phyloP scores from a whole-genome alignment of 2,888 invertebrate genomes.

The Drosophila fungiperda region DNA sequence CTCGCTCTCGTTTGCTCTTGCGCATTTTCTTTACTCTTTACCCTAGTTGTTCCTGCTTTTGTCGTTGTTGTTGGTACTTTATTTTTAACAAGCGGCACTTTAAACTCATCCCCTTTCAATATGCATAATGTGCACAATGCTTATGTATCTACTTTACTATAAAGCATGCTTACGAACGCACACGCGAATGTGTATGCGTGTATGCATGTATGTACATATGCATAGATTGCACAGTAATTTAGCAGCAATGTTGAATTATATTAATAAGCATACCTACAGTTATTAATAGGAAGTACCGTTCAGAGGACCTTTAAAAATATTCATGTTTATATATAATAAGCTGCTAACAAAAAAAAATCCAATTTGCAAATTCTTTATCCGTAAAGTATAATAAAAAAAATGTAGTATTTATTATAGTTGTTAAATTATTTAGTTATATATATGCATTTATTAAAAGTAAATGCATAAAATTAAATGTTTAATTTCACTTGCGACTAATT shows the following conservation, averaged over 20 bases:
- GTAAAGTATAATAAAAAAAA: neutral
- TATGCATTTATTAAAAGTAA: no score
- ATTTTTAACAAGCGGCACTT: conserved; percentile 71
- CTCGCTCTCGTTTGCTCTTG: conserved; percentile 7
- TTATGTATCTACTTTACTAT: conserved; percentile 76
- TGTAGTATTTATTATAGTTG: no score
- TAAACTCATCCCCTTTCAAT: conserved; percentile 70
- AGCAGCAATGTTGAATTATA: conserved; percentile 5
- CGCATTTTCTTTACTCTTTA: conserved; percentile 17
- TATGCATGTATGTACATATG: conserved; percentile 1
- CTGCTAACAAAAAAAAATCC: neutral
- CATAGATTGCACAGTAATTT: conserved; percentile 48
- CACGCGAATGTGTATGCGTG: conserved; percentile 6
- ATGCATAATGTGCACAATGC: conserved; percentile 70
- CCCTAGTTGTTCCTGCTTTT: conserved; percentile 9
- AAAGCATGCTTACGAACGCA: conserved; percentile 52
- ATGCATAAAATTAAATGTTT: neutral
- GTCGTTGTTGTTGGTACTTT: conserved; percentile 43
- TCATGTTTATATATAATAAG: neutral
- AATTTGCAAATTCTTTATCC: neutral
- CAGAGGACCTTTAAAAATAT: neutral
- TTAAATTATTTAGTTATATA: no score
- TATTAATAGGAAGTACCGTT: neutral
- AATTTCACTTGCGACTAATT: neutral
- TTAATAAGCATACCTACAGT: neutral